These are phyloP conservation scores for Baccha elongata DNA, from an alignment of 2,888 invertebrate genomes.

Conservation along the genomic window DNA sequence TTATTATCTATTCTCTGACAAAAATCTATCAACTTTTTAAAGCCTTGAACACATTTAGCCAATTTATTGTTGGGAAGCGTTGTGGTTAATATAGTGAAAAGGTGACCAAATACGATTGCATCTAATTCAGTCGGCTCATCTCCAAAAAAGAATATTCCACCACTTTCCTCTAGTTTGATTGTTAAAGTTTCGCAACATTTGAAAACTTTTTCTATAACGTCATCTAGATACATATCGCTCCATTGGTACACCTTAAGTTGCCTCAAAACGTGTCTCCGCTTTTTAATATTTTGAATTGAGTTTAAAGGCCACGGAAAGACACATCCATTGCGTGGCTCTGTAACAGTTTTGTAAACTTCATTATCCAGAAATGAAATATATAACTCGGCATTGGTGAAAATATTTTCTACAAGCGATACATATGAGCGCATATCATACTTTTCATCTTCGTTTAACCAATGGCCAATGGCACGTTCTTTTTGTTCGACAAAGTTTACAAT, in stretches of 20 bases:
- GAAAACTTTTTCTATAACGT: conserved; percentile 88
- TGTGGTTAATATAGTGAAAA: conserved; percentile 97
- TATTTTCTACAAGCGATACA: conserved; percentile 94
- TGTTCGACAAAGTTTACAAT: conserved; percentile 94
- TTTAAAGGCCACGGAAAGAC: conserved; percentile 97
- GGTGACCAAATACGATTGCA: conserved; percentile 97
- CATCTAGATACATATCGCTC: conserved; percentile 90
- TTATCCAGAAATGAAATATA: conserved; percentile 95
- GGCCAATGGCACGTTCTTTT: conserved; percentile 91
- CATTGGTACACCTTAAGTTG: conserved; percentile 91
- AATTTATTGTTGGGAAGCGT: conserved; percentile 91
- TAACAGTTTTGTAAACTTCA: conserved; percentile 90
- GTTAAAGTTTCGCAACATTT: conserved; percentile 94
- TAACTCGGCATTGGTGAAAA: conserved; percentile 93
- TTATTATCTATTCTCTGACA: conserved; percentile 92
- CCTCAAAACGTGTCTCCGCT: conserved; percentile 87
- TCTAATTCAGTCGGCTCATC: conserved; percentile 96
- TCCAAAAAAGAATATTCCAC: conserved; percentile 89
- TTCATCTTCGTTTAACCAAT: conserved; percentile 87
- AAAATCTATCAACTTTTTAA: conserved; percentile 90
- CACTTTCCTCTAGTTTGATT: conserved; percentile 90
- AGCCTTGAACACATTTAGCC: conserved; percentile 90
- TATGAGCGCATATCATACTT: conserved; percentile 97
- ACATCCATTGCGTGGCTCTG: conserved; percentile 92
- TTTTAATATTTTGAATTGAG: conserved; percentile 90